These are phyloP conservation scores for Epirrita christyi DNA, from an alignment of 2,888 invertebrate species.

Conservation along the genomic window DNA sequence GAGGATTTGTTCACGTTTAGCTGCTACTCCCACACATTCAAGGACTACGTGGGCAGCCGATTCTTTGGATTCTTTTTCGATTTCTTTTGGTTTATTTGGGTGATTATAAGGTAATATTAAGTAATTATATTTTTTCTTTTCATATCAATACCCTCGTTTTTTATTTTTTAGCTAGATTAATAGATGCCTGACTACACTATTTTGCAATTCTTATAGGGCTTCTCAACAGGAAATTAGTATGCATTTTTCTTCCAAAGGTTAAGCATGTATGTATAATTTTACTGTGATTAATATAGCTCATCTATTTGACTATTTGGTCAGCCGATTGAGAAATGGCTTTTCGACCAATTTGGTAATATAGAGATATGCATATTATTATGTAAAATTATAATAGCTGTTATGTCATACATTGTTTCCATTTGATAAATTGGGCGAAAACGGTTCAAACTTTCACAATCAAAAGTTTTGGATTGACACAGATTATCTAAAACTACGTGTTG, in stretches of 20 bases:
- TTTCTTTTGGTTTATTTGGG: too few species aligned
- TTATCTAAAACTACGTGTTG: constrained; percentile 18
- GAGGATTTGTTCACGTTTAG: too few species aligned
- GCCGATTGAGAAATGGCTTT: constrained; percentile 39
- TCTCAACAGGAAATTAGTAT: constrained; percentile 2
- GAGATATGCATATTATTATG: constrained; percentile 43
- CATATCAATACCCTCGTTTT: not conserved
- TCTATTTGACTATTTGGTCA: constrained; percentile 19
- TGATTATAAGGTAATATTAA: too few species aligned
- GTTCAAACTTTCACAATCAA: constrained; percentile 31
- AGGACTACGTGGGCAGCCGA: too few species aligned
- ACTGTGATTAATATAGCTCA: constrained; percentile 28
- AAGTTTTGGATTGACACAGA: constrained; percentile 20
- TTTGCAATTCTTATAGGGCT: constrained; percentile 18
- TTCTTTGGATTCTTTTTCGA: too few species aligned
- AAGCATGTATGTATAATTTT: constrained; percentile 15
- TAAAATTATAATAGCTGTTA: constrained; percentile 31
- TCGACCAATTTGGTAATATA: constrained; percentile 47
- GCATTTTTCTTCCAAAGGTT: constrained; percentile 20
- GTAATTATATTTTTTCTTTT: too few species aligned
- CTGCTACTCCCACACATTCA: too few species aligned
- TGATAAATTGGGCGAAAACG: constrained; percentile 32
- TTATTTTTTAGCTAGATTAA: not conserved
- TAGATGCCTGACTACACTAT: not conserved
- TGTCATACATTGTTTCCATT: constrained; percentile 32